phyloP scores from a whole-genome alignment of 2,113 vertebrate genomes.

The Atrichornis clamosus region DNA sequence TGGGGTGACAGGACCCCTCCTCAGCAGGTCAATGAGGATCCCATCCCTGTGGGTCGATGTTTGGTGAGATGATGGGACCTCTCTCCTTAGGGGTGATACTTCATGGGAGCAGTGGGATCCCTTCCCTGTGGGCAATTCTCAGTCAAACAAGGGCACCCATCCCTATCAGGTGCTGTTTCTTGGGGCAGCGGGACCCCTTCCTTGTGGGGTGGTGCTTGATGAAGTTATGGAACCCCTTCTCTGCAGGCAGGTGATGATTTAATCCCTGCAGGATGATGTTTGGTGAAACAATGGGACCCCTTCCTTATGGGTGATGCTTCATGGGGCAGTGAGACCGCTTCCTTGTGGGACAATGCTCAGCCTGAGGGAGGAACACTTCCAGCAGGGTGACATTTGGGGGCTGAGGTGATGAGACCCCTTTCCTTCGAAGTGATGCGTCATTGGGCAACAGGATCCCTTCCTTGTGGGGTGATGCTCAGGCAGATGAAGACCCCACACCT shows the following conservation, averaged over 20 bases:
- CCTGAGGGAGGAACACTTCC: neutral
- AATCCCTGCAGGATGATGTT: no score
- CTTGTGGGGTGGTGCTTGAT: no score
- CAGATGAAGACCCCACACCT: neutral
- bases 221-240: no score
- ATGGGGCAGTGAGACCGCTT: neutral
- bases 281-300: neutral
- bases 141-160: neutral
- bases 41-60: rapidly evolving
- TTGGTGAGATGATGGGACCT: neutral
- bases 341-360: neutral
- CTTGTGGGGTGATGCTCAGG: rapidly evolving
- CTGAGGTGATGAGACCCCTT: neutral
- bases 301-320: neutral
- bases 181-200: neutral
- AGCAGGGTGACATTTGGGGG: no score
- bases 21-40: neutral
- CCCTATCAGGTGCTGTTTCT: neutral
- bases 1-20: neutral
- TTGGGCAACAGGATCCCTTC: neutral
- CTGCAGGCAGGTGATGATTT: neutral
- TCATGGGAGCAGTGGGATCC: neutral
- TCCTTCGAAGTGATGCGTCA: rapidly evolving
- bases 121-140: neutral
- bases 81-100: neutral